Conservation (phyloP, 1,140 invertebrate species). For the Trigoniulus corallinus region DNA sequence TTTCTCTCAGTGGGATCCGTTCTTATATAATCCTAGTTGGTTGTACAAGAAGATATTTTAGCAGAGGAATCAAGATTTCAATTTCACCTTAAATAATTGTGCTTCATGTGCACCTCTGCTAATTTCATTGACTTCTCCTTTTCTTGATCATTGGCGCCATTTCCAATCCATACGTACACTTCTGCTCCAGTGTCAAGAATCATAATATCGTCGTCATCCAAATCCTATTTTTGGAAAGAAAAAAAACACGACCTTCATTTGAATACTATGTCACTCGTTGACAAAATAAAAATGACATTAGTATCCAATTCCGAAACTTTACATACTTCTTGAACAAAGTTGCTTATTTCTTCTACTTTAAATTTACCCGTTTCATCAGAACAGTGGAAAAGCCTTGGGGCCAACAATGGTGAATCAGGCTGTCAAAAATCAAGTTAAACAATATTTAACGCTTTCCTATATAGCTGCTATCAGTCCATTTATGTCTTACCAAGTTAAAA, state of each 20-base stretch:
- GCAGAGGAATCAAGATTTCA: too few species aligned
- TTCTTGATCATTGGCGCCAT: slow-evolving; percentile 40
- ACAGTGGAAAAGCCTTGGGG: slow-evolving; percentile 49
- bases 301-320: too few species aligned
- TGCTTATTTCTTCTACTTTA: slow-evolving; percentile 58
- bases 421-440: neutral
- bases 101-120: slow-evolving; percentile 28
- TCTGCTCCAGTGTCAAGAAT: slow-evolving; percentile 61
- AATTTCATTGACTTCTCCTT: slow-evolving; percentile 36
- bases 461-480: slow-evolving; percentile 29
- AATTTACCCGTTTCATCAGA: slow-evolving; percentile 37
- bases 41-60: too few species aligned
- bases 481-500: too few species aligned
- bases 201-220: slow-evolving; percentile 68
- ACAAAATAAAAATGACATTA: too few species aligned
- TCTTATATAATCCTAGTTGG: slow-evolving; percentile 33
- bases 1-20: slow-evolving; percentile 58
- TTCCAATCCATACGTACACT: slow-evolving; percentile 74
- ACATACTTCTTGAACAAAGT: slow-evolving; percentile 75
- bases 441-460: neutral
- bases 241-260: too few species aligned
- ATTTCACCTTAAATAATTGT: too few species aligned
- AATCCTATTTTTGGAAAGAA: too few species aligned
- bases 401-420: too few species aligned
- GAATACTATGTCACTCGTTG: too few species aligned